phyloP scores from a whole-genome alignment of 2,113 vertebrate genomes.

The Origma solitaria region DNA sequence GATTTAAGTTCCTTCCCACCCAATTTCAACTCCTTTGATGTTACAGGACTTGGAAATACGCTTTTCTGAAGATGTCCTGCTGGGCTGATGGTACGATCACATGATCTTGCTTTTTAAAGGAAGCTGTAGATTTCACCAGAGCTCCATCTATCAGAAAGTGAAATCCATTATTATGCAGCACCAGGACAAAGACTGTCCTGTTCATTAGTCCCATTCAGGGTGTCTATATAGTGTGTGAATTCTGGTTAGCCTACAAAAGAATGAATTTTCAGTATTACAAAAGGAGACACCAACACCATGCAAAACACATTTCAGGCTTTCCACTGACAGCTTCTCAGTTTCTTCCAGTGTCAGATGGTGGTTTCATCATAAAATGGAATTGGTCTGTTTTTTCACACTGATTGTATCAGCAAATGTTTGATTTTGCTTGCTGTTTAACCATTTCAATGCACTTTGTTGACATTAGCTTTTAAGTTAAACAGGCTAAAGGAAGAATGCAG shows the following conservation, averaged over 20 bases:
- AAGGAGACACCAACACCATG: neutral
- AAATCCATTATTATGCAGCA: neutral
- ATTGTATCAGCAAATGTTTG: neutral
- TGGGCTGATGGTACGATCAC: neutral
- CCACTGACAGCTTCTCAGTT: neutral
- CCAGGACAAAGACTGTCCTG: neutral
- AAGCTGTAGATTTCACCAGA: neutral
- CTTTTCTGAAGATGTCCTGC: neutral
- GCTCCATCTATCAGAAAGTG: neutral
- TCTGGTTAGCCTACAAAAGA: neutral
- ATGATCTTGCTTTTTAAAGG: neutral
- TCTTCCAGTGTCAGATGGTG: neutral
- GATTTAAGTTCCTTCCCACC: neutral
- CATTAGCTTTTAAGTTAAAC: neutral
- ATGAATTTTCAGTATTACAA: neutral
- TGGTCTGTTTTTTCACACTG: neutral
- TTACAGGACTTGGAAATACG: neutral
- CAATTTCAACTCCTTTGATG: neutral
- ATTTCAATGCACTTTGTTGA: neutral
- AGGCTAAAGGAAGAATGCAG: neutral
- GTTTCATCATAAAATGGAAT: neutral
- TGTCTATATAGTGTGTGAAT: neutral
- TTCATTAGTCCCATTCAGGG: neutral
- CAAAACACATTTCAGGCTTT: neutral
- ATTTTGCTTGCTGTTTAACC: neutral